These are phyloP conservation scores for Epinephelus coioides DNA, from an alignment of 2,797 vertebrate genomes.

Conservation along the genomic window DNA sequence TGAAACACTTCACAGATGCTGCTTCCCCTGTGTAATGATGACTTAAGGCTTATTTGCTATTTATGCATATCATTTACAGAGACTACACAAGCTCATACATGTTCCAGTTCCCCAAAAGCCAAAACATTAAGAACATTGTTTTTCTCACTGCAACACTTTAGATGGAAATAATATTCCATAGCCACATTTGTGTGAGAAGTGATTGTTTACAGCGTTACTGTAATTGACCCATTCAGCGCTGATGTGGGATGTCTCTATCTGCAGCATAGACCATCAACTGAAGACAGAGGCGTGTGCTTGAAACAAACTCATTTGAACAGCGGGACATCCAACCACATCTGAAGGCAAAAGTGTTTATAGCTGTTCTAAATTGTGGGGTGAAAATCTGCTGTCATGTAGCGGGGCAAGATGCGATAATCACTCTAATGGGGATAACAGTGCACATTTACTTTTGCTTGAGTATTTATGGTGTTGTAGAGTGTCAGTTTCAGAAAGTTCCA, in stretches of 20 bases:
- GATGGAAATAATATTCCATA: background rate
- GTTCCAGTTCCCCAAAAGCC: too few relatives aligned
- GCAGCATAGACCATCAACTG: background rate
- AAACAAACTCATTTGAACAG: background rate
- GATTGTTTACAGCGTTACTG: slow-evolving; percentile 13
- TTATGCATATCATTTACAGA: background rate
- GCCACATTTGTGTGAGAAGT: background rate
- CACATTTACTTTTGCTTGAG: background rate
- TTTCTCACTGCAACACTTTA: background rate
- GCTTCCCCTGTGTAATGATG: background rate
- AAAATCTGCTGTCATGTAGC: background rate
- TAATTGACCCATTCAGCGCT: slow-evolving; percentile 8
- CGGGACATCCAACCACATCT: background rate
- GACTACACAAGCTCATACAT: background rate
- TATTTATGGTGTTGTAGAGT: background rate
- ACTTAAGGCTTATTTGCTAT: background rate
- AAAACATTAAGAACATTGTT: background rate
- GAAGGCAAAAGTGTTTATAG: slow-evolving; percentile 3
- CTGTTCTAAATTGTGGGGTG: background rate
- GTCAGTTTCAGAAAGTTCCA: background rate
- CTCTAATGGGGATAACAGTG: background rate
- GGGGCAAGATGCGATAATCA: background rate
- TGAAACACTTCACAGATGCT: slow-evolving; percentile 4
- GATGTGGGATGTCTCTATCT: background rate
- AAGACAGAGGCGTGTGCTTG: background rate